phyloP scores from a whole-genome alignment of 1,140 invertebrate genomes.

The Hylaeus volcanicus region DNA sequence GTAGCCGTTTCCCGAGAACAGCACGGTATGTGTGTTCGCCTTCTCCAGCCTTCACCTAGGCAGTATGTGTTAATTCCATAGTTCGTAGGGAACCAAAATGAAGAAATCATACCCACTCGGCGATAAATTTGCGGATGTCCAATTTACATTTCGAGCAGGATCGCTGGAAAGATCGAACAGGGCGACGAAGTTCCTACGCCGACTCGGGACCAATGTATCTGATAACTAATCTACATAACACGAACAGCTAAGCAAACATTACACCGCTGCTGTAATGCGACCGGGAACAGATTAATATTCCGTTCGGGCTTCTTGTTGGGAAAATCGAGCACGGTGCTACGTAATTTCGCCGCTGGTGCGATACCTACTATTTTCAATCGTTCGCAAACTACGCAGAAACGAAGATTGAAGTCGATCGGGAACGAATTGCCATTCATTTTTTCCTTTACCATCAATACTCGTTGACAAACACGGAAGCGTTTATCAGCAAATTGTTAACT shows the following conservation, averaged over 20 bases:
- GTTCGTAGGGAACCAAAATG: background rate
- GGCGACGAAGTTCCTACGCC: background rate
- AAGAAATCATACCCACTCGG: background rate
- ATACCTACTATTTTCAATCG: slow-evolving; percentile 4
- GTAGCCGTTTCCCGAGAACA: no score
- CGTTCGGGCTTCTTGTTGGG: background rate
- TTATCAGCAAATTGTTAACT: slow-evolving; percentile 19
- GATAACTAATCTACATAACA: slow-evolving; percentile 43
- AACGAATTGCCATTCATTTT: slow-evolving; percentile 1
- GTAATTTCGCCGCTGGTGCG: background rate
- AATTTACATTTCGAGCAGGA: slow-evolving; percentile 28
- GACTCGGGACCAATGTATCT: slow-evolving; percentile 6
- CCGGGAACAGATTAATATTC: slow-evolving; percentile 33
- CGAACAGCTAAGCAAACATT: slow-evolving; percentile 30
- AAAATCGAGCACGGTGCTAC: slow-evolving; percentile 2
- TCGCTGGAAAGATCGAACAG: background rate
- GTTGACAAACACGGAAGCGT: background rate
- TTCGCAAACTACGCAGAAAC: slow-evolving; percentile 2
- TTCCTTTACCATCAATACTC: no score
- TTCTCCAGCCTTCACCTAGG: no score
- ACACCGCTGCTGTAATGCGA: background rate
- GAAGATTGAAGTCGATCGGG: background rate
- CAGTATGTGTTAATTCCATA: no score
- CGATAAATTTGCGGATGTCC: slow-evolving; percentile 29
- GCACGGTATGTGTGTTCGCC: no score